Conservation (phyloP, 2,797 vertebrate species). For the Siniperca undulata region DNA sequence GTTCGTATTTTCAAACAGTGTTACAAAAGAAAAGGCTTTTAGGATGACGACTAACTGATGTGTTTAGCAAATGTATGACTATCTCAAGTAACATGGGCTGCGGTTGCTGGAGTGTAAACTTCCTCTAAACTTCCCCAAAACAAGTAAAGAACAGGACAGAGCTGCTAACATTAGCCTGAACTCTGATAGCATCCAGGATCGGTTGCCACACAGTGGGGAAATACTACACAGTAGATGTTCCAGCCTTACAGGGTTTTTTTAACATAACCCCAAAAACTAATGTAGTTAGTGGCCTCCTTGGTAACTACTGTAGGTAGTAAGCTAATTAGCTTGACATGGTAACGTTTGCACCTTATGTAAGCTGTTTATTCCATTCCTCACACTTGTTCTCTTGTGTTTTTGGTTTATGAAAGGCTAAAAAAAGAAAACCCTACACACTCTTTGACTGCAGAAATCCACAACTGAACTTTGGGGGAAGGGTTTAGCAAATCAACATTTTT, state of each 20-base stretch:
- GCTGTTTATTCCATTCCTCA: not conserved
- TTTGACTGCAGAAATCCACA: not conserved
- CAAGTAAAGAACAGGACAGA: too few relatives aligned
- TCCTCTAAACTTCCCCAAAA: too few relatives aligned
- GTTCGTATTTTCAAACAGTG: too few relatives aligned
- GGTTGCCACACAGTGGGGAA: not conserved
- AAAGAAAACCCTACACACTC: not conserved
- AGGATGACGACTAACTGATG: too few relatives aligned
- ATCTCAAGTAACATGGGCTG: too few relatives aligned
- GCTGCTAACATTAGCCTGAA: not conserved
- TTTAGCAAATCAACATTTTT: not conserved
- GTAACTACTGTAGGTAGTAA: not conserved
- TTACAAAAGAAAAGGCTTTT: too few relatives aligned
- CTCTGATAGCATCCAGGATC: not conserved
- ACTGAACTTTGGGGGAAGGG: not conserved
- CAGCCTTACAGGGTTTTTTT: not conserved
- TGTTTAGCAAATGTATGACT: too few relatives aligned
- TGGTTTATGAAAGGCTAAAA: not conserved
- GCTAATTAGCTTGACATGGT: not conserved
- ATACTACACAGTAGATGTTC: not conserved
- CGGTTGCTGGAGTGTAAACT: too few relatives aligned
- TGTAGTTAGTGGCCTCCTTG: not conserved
- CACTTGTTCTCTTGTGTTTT: not conserved
- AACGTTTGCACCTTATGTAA: not conserved
- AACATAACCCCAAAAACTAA: not conserved